A percentile compares a stretch with the other conserved stretches of the same genome.
phyloP scores from a whole-genome alignment of 1,140 invertebrate genomes.

The Drosophila rufa region DNA sequence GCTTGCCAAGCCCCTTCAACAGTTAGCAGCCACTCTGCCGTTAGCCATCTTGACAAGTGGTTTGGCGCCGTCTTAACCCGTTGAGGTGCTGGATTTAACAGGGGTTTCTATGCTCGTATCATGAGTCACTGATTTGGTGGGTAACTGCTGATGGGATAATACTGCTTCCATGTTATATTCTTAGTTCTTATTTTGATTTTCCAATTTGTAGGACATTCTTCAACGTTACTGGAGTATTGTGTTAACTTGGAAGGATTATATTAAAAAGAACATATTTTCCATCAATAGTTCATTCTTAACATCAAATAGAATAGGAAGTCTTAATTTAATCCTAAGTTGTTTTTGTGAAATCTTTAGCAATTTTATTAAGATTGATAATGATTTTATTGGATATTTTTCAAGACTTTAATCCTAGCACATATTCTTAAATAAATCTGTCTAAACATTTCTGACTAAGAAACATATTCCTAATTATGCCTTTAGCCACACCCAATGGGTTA shows the following conservation, averaged over 20 bases:
- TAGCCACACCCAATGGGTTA: slow-evolving; percentile 29
- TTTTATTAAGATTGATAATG: too few relatives aligned
- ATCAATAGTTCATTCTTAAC: too few relatives aligned
- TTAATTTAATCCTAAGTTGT: too few relatives aligned
- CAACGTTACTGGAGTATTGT: too few relatives aligned
- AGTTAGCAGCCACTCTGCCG: slow-evolving; percentile 63
- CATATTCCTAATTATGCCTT: too few relatives aligned
- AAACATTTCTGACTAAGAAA: background rate
- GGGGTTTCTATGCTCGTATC: background rate
- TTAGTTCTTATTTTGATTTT: background rate
- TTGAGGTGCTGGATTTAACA: slow-evolving; percentile 27
- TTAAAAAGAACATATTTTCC: too few relatives aligned
- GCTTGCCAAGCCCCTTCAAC: slow-evolving; percentile 28
- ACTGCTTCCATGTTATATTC: too few relatives aligned
- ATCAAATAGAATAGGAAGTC: too few relatives aligned
- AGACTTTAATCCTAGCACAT: background rate
- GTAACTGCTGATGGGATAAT: background rate
- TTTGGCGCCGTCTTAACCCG: slow-evolving; percentile 69
- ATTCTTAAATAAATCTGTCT: background rate
- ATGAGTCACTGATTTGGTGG: slow-evolving; percentile 11
- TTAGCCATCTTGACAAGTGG: slow-evolving; percentile 81
- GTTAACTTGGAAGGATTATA: too few relatives aligned
- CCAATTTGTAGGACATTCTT: background rate
- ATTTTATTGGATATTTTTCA: background rate
- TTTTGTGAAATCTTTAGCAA: too few relatives aligned